A percentile compares a stretch with the other conserved stretches of the same genome.
phyloP scores from a whole-genome alignment of 2,797 vertebrate species.

The Momotus momota region DNA sequence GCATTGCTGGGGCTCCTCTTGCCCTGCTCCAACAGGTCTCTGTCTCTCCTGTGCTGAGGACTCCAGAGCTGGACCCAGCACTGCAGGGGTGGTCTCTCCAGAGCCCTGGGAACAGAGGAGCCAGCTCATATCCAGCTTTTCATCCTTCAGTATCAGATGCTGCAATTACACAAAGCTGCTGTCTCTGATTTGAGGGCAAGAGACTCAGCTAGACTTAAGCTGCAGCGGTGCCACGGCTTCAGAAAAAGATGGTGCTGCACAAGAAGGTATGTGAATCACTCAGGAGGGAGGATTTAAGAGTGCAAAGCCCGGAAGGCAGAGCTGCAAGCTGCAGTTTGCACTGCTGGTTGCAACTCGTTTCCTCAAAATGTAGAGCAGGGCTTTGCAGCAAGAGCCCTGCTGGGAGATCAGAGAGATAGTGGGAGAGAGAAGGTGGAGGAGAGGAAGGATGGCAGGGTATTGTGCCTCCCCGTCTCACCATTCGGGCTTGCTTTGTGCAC shows the following conservation, averaged over 20 bases:
- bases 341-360: neutral
- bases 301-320: neutral
- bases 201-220: neutral
- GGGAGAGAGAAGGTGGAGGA: neutral
- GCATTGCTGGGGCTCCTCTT: no score
- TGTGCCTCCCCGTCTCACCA: rapidly evolving
- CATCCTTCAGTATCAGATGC: rapidly evolving
- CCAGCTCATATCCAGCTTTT: neutral
- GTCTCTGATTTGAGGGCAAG: neutral
- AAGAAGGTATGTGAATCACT: neutral
- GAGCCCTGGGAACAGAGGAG: no score
- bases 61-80: no score
- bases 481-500: neutral
- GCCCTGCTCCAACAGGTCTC: no score
- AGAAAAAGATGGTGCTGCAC: neutral
- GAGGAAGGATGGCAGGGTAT: neutral
- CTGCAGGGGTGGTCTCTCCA: no score
- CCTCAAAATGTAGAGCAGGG: constrained; percentile 17
- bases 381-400: neutral
- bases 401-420: neutral
- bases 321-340: neutral
- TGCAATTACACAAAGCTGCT: neutral
- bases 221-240: no score
- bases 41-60: no score
- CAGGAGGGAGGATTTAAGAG: neutral